Conservation (phyloP, 2,888 invertebrate genomes). For the Lasioglossum pauxillum region DNA sequence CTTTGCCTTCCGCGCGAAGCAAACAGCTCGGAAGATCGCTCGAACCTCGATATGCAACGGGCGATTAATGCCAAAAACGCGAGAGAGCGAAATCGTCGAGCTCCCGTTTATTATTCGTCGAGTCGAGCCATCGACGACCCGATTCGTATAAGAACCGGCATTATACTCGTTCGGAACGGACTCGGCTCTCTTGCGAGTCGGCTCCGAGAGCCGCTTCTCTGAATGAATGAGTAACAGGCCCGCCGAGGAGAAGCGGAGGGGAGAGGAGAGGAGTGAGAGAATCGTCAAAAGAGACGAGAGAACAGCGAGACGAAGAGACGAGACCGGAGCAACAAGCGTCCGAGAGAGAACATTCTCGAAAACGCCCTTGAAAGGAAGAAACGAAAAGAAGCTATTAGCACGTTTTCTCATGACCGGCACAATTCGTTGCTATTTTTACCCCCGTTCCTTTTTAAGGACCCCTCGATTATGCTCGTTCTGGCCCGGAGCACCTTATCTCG, state of each 20-base stretch:
- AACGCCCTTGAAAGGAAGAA: constrained; percentile 61
- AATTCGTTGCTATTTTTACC: constrained; percentile 48
- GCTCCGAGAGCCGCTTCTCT: constrained; percentile 44
- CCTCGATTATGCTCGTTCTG: background rate
- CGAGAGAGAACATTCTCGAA: constrained; percentile 21
- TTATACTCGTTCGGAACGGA: constrained; percentile 54
- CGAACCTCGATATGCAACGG: background rate
- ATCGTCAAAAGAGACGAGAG: constrained; percentile 37
- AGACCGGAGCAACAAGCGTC: constrained; percentile 5
- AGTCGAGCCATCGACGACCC: constrained; percentile 37
- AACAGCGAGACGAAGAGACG: constrained; percentile 12
- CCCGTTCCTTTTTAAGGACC: background rate
- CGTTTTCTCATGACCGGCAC: constrained; percentile 37
- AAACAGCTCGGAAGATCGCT: background rate
- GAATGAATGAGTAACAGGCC: constrained; percentile 65
- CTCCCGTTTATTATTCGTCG: constrained; percentile 37
- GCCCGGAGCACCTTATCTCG: background rate
- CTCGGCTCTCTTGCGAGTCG: constrained; percentile 17
- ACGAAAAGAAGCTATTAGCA: constrained; percentile 60
- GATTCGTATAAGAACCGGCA: constrained; percentile 59
- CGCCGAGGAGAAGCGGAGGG: constrained; percentile 19
- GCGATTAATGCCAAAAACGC: constrained; percentile 14
- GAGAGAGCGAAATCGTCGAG: constrained; percentile 20
- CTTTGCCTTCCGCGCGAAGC: background rate
- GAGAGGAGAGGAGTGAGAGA: constrained; percentile 16